Evolutionary conservation across 2,113 vertebrate species (phyloP).

Genomic region (Galbula dea): DNA sequence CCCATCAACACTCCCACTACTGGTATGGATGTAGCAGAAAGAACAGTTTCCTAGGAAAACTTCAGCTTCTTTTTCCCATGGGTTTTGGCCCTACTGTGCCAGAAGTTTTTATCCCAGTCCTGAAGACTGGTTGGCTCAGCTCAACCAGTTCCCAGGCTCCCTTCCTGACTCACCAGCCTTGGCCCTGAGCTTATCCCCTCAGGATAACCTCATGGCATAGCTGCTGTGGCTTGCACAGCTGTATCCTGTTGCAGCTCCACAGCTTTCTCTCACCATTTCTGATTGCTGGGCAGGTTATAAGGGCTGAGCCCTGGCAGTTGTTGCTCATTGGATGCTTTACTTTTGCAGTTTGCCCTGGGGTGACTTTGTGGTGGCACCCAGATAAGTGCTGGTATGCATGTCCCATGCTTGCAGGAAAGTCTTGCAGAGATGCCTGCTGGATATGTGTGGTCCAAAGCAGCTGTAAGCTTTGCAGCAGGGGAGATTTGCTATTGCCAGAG

Average conservation of each 20-base stretch:
- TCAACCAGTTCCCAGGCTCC: neutral
- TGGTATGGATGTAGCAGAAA: neutral
- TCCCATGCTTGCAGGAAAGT: neutral
- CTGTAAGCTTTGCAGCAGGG: neutral
- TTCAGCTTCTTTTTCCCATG: neutral
- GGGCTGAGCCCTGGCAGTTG: accelerated
- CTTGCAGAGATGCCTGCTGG: accelerated
- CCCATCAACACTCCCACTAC: accelerated
- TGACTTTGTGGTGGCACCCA: neutral
- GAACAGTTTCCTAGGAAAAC: neutral
- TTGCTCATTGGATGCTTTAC: accelerated
- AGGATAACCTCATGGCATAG: neutral
- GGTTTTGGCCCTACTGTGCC: neutral
- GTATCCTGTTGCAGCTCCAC: neutral
- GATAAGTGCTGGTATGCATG: accelerated
- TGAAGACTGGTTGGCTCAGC: accelerated
- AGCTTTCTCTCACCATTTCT: neutral
- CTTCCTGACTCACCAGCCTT: neutral
- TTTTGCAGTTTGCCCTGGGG: neutral
- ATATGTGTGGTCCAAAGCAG: too few relatives aligned
- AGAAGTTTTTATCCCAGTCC: neutral
- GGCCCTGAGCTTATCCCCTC: neutral
- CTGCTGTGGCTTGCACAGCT: neutral
- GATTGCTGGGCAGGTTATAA: neutral
- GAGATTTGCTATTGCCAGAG: neutral